phyloP scores from a whole-genome alignment of 2,113 vertebrate species.

The Nothocercus nigrocapillus region DNA sequence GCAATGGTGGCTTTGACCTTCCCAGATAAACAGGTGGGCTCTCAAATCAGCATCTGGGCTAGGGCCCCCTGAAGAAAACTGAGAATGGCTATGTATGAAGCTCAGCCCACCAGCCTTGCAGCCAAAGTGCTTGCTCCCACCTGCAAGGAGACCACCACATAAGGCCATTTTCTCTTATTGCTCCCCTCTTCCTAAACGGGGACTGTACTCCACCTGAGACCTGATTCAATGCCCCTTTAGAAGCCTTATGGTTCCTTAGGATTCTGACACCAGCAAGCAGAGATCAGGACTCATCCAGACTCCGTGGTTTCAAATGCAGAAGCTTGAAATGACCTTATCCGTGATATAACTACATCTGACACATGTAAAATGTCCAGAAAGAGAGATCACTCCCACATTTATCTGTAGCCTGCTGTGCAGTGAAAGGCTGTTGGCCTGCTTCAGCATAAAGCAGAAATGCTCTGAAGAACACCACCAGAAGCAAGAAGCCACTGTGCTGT shows the following conservation, averaged over 20 bases:
- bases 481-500: too few relatives aligned
- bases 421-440: background rate
- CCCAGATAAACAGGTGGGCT: background rate
- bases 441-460: background rate
- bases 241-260: background rate
- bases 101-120: background rate
- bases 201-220: background rate
- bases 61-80: background rate
- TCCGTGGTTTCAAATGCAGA: background rate
- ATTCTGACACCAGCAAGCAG: background rate
- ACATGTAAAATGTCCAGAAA: background rate
- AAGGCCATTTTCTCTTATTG: background rate
- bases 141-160: background rate
- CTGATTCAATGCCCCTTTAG: background rate
- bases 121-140: background rate
- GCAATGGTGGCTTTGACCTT: background rate
- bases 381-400: background rate
- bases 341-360: background rate
- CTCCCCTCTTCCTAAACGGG: background rate
- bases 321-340: background rate
- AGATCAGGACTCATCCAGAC: background rate
- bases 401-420: background rate
- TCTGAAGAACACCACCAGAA: background rate
- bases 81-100: background rate
- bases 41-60: background rate